These are phyloP conservation scores for Hippoglossus stenolepis DNA, from an alignment of 2,113 vertebrate genomes.

Conservation along the genomic window DNA sequence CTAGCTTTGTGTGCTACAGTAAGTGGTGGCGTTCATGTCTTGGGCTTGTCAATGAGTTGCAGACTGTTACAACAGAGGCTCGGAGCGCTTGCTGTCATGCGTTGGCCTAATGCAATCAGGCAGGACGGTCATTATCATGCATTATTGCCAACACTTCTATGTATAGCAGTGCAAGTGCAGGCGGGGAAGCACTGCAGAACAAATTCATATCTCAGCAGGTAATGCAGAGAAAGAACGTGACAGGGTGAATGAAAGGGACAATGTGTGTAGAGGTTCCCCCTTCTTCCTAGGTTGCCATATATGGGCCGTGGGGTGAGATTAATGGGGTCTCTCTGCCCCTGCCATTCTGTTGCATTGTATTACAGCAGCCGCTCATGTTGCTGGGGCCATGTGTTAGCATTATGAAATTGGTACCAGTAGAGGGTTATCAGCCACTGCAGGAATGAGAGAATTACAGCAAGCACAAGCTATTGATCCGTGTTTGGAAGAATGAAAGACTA, in stretches of 20 bases:
- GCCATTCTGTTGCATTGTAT: slow-evolving; percentile 79
- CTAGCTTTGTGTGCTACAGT: slow-evolving; percentile 33
- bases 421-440: slow-evolving; percentile 70
- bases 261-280: slow-evolving; percentile 11
- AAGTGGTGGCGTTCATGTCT: slow-evolving; percentile 48
- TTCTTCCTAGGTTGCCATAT: slow-evolving; percentile 52
- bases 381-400: slow-evolving; percentile 72
- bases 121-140: slow-evolving; percentile 71
- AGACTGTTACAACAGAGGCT: slow-evolving; percentile 68
- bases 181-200: slow-evolving; percentile 37
- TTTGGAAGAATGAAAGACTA: slow-evolving; percentile 7
- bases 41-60: slow-evolving; percentile 61
- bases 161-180: slow-evolving; percentile 35
- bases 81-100: slow-evolving; percentile 65
- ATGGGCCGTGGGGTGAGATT: slow-evolving; percentile 64
- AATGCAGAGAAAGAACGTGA: slow-evolving; percentile 42
- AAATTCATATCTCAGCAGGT: slow-evolving; percentile 58
- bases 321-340: slow-evolving; percentile 66
- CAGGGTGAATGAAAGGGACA: slow-evolving; percentile 49
- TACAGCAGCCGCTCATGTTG: slow-evolving; percentile 72
- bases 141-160: slow-evolving; percentile 67
- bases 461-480: slow-evolving; percentile 56
- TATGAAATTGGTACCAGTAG: slow-evolving; percentile 69
- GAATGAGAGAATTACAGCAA: slow-evolving; percentile 51
- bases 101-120: slow-evolving; percentile 72